These are phyloP conservation scores for Ceyx margarethae DNA, from an alignment of 2,113 vertebrate species.

Conservation along the genomic window DNA sequence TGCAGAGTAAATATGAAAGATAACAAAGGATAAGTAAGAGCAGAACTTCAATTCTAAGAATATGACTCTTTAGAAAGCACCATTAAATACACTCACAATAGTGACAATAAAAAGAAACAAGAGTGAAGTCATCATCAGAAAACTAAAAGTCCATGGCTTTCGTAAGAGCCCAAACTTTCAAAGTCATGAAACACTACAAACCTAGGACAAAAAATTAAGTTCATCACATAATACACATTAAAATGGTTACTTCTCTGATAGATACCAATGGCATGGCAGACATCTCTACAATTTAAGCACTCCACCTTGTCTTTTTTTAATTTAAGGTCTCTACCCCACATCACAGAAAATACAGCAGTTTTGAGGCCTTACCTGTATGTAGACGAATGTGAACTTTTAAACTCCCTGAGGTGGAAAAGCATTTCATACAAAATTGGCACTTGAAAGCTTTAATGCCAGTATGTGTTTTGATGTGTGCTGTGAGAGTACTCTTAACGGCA, in stretches of 20 bases:
- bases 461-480: slow-evolving; percentile 97
- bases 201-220: background rate
- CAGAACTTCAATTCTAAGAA: background rate
- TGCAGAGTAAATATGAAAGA: background rate
- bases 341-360: background rate
- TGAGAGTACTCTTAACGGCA: slow-evolving; percentile 97
- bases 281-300: background rate
- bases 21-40: background rate
- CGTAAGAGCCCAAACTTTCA: background rate
- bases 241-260: background rate
- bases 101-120: background rate
- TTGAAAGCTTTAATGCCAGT: slow-evolving; percentile 96
- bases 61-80: background rate
- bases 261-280: background rate
- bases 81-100: background rate
- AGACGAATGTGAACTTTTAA: slow-evolving; percentile 98
- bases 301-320: background rate
- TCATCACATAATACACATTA: background rate
- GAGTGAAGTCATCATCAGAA: background rate
- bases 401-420: slow-evolving; percentile 98
- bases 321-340: background rate
- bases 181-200: background rate
- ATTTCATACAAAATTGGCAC: slow-evolving; percentile 95
- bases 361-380: slow-evolving; percentile 87
- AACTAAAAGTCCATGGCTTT: background rate